A percentile compares a stretch with the other conserved stretches of the same genome.
These are phyloP conservation scores for Caenorhabditis elegans DNA, from an alignment of 1,140 invertebrate genomes.

Conservation along the genomic window DNA sequence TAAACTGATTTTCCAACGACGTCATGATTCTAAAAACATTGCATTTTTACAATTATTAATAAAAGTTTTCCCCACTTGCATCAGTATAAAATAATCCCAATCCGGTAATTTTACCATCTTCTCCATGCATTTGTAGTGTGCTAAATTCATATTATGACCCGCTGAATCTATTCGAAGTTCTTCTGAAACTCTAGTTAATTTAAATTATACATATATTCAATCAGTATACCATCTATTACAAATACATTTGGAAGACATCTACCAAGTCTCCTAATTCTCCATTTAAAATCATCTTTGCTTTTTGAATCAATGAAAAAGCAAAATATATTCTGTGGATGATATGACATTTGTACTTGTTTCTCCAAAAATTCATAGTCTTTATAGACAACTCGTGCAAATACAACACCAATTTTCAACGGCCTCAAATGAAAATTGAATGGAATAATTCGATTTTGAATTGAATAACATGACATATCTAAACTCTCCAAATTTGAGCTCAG, in stretches of 20 bases:
- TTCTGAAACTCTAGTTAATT: not conserved
- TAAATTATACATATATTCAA: not conserved
- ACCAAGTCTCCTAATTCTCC: not conserved
- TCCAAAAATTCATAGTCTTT: constrained; percentile 29
- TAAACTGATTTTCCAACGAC: constrained; percentile 13
- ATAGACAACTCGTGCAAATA: constrained; percentile 18
- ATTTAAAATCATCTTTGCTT: not conserved
- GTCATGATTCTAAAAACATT: not conserved
- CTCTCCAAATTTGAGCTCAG: not conserved
- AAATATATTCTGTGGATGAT: constrained; percentile 17
- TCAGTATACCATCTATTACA: not conserved
- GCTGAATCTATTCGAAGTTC: constrained; percentile 6
- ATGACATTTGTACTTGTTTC: constrained; percentile 1
- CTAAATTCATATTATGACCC: constrained; percentile 22
- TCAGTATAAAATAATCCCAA: not conserved
- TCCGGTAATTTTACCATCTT: not conserved
- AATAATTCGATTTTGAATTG: not conserved
- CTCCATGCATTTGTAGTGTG: constrained; percentile 24
- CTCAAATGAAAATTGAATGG: not conserved
- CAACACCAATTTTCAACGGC: not conserved
- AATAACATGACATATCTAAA: not conserved
- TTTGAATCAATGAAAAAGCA: constrained; percentile 17
- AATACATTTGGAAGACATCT: constrained; percentile 16
- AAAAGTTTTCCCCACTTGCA: too few relatives aligned
- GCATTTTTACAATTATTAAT: not conserved